Evolutionary conservation across 2,888 invertebrate species (phyloP), one percentile per base, ranked within the genome.

Genomic region (Pocota personata): DNA sequence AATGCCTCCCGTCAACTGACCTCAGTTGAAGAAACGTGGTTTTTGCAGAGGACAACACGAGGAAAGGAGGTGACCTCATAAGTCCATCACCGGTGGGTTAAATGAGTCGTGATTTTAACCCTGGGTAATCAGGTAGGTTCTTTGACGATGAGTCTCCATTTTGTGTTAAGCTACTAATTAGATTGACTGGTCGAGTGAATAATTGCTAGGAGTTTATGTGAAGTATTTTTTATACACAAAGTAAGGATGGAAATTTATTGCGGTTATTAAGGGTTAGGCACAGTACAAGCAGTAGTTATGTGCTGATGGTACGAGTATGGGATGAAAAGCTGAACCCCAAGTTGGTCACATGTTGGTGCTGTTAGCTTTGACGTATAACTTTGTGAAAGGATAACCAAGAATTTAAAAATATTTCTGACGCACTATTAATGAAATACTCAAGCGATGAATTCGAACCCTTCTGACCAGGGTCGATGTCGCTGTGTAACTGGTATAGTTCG

Each of bases 71-170:
- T 24, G 24, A 5, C 48, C 46, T 73, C 57, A 64, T 67, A 58
- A 76, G 79, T 62, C 40, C 69, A 75, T 64, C 40, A 43, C 46
- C 50, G 35, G 69, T 66, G 60, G 55, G 35, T 71, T 76, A 66
- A 76, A 80, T 86, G 75, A 76, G 58, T 30, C 75, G 66, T 86
- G 66, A 66, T 80, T 86, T 57, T 27, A 75, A 58, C 16, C 35
- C 57, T 64, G 27, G 35, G 69, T 72, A 82, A 77, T 66, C 67
- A 60, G 46, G 66, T 62, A 14, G 62, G 46, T 76, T 60, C 64
- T 71, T 64, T 82, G 77, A 77, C 43, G 52, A 48, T 62, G 66
- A 55, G 57, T 10, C 60, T 12, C 4, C 32, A 12, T 50, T 50
- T 6, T 10, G 19, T 16, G 57, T 62, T 58, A 58, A 16, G 57